Base-by-base conservation (phyloP, 2,797 vertebrate genomes). In the Adelosebastes latens region DNA sequence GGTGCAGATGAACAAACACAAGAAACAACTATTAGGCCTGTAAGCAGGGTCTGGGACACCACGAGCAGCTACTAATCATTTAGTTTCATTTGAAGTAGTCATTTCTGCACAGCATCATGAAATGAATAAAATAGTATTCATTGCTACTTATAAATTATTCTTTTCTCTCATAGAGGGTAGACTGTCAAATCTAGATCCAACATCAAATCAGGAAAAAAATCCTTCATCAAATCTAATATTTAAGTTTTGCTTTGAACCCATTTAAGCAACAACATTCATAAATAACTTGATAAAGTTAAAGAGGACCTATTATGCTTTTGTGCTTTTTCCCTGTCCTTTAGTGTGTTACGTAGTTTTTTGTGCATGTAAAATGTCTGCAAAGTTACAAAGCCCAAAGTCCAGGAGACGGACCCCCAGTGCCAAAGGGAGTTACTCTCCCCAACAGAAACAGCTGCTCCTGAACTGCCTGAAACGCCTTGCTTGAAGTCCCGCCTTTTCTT, bases 1-100 rank as follows among this genome's bases (percentile, higher is more conserved):
- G 39, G 25, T 69, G 64, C 75, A 77, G 39, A 58, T 56, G 53
- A 69, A 66, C 36, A 80, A 22, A 75, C 53, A 59, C 49, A 58
- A 46, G 24, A 52, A 70, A 72, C 22, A 34, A 29, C 49, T 39
- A 39, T 24, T 24, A 60, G 60, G 72, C 39, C 27, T 61, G 52
- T 10, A 12, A 65, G 63, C 60, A 25, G 14, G 2, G 8, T 18
- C 22, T 52, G n/a, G 16, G 74, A 20, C 39, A 58, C 59, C 59
- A 55, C n/a, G 2, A 80, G 60, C 58, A 39, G 22, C 69, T 14
- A 27, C 58, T 59, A 34, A 72, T 62, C 12, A 31, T 56, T 29
- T 11, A 25, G 16, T 53, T 75, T 27, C 1, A 22, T 62, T 34
- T 56, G 20, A 61, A 29, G 22, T 31, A 20, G 4, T 70, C 24